Conservation (phyloP, 2,888 invertebrate genomes). For the Nezara viridula region DNA sequence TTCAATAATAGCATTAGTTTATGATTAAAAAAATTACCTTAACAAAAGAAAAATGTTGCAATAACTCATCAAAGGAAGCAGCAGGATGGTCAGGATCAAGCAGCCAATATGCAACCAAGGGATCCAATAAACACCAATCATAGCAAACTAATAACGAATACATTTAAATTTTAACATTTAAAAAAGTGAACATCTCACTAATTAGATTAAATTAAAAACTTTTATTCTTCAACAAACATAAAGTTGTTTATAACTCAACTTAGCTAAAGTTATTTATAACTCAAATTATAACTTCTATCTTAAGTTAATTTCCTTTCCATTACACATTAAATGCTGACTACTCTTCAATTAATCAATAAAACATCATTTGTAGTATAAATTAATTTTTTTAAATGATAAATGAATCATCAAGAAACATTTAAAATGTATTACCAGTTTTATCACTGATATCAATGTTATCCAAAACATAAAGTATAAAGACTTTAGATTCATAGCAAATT, state of each 20-base stretch:
- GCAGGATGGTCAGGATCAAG: constrained; percentile 71
- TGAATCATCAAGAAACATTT: background rate
- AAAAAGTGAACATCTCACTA: too few relatives aligned
- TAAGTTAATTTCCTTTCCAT: background rate
- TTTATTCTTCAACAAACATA: too few relatives aligned
- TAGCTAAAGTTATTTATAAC: too few relatives aligned
- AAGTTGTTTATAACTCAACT: too few relatives aligned
- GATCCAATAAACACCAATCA: constrained; percentile 66
- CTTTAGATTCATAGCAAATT: constrained; percentile 70
- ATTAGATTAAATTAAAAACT: too few relatives aligned
- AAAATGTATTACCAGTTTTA: constrained; percentile 63
- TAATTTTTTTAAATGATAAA: too few relatives aligned
- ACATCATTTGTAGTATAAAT: too few relatives aligned
- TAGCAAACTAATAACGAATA: constrained; percentile 64
- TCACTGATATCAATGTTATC: constrained; percentile 67
- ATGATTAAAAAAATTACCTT: background rate
- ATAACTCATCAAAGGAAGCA: constrained; percentile 65
- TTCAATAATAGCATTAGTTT: background rate
- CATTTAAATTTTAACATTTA: too few relatives aligned
- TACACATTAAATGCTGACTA: background rate
- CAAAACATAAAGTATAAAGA: constrained; percentile 69
- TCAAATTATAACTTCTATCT: background rate
- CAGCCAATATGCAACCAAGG: constrained; percentile 70
- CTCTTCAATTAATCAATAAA: background rate
- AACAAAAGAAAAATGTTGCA: constrained; percentile 16